These are phyloP conservation scores for Ciona savignyi DNA, from an alignment of 23 tunicate species.

Conservation along the genomic window DNA sequence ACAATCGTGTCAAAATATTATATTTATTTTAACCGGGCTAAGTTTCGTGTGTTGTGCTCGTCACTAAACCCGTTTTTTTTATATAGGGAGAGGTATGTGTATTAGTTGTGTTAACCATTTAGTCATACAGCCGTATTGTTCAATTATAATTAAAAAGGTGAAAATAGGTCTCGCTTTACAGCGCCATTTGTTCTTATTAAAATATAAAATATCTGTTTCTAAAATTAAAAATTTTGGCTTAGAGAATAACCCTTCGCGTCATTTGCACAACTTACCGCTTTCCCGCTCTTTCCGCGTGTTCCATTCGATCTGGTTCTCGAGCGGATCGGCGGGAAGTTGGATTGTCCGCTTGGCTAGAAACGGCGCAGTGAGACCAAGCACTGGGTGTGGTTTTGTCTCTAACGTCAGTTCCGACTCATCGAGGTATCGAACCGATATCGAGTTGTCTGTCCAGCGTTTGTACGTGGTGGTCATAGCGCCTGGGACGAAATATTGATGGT, in stretches of 20 bases:
- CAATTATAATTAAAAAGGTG: too few relatives aligned
- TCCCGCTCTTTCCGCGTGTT: conserved; percentile 73
- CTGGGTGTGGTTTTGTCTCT: conserved; percentile 90
- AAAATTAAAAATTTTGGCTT: neutral
- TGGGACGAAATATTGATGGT: neutral
- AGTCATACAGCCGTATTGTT: too few relatives aligned
- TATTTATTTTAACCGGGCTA: too few relatives aligned
- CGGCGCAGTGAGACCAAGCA: conserved; percentile 74
- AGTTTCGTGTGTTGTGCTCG: too few relatives aligned
- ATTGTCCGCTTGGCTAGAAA: conserved; percentile 79
- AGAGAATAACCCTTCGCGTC: neutral
- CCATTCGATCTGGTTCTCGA: conserved; percentile 90
- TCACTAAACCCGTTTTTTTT: too few relatives aligned
- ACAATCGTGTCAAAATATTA: too few relatives aligned
- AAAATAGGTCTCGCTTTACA: too few relatives aligned
- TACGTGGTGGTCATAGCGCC: conserved; percentile 63
- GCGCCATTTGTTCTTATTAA: too few relatives aligned
- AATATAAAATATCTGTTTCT: too few relatives aligned
- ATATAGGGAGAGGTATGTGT: too few relatives aligned
- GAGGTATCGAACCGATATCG: conserved; percentile 68
- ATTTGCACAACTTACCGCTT: conserved; percentile 16
- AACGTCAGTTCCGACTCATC: conserved; percentile 69
- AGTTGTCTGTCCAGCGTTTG: conserved; percentile 87
- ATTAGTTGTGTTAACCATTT: too few relatives aligned
- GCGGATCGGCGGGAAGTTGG: conserved; percentile 72